These are phyloP conservation scores for Uloborus plumipes DNA, from an alignment of 2,888 invertebrate genomes.

Conservation along the genomic window DNA sequence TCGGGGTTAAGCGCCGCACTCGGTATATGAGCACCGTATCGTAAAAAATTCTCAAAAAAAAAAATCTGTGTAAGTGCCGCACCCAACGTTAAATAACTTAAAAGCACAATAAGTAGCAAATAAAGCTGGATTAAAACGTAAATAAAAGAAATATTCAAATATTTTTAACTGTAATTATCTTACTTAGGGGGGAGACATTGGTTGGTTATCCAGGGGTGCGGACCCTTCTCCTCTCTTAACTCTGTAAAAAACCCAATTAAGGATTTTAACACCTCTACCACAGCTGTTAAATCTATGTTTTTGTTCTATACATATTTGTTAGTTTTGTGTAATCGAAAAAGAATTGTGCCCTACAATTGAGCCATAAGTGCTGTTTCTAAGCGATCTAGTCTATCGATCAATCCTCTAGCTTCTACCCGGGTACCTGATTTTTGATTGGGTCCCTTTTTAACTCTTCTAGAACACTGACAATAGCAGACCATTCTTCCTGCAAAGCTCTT, in stretches of 20 bases:
- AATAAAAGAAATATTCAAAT: too few relatives aligned
- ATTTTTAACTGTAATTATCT: too few relatives aligned
- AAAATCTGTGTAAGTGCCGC: too few relatives aligned
- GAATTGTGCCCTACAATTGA: background rate
- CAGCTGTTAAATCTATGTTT: background rate
- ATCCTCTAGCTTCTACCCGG: background rate
- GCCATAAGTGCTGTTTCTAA: constrained; percentile 3
- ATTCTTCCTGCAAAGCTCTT: background rate
- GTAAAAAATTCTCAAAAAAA: too few relatives aligned
- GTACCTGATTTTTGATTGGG: background rate
- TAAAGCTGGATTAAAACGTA: too few relatives aligned
- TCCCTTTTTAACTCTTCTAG: background rate
- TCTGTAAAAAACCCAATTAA: background rate
- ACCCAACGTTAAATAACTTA: too few relatives aligned
- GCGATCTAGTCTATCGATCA: background rate
- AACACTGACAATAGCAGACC: background rate
- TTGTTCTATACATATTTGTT: background rate
- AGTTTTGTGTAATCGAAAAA: background rate
- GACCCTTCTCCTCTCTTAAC: too few relatives aligned
- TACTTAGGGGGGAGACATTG: too few relatives aligned
- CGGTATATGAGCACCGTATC: too few relatives aligned
- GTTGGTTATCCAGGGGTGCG: too few relatives aligned
- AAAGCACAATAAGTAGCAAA: too few relatives aligned
- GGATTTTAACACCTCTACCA: background rate
- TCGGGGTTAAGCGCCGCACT: too few relatives aligned